Evolutionary conservation across 2,113 vertebrate species (phyloP), one percentile per base, ranked within the genome.

Genomic region (Campylomormyrus tamandua): DNA sequence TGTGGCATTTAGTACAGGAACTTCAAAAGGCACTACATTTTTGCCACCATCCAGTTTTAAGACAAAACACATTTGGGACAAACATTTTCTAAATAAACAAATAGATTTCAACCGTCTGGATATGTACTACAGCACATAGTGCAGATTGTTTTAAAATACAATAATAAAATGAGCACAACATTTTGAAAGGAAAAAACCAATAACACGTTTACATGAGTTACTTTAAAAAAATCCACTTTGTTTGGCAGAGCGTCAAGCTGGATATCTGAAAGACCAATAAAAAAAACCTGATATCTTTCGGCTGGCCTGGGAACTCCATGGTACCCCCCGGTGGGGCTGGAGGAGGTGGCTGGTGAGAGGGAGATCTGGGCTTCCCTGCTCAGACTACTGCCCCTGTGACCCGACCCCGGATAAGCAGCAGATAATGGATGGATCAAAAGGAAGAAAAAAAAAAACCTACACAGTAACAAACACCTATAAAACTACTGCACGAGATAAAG

Each of bases 31-130:
- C 95, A 96, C 95, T 95, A 95, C 94, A 95, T 94, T 77, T 77
- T 93, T 94, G 94, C 93, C 94, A 94, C 92, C 94, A 95, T 96
- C 95, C 95, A 96, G 95, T 96, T 96, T 95, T 93, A 93, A 93
- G 92, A 94, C 89, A 91, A 90, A 92, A 93, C 87, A 90, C 90
- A 92, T 91, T 90, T 89, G 88, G 90, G 94, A 92, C 92, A 11
- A 84, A 90, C 91, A 89, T 58, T 91, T 92, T 86, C 10, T 87
- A 92, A 93, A 83, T 85, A 92, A 87, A 31, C 88, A 53, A 77
- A 92, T 92, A 45, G 77, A 83, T 83, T 42, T 83, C 83, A n/a
- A 48, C 35, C 42, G 24, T 84, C 3, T 48, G 39, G 45, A 93
- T 95, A 92, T 94, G 93, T 83, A 89, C 89, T 90, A 93, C 90